phyloP scores from a whole-genome alignment of 2,797 vertebrate genomes.

The Pseudochirops cupreus region DNA sequence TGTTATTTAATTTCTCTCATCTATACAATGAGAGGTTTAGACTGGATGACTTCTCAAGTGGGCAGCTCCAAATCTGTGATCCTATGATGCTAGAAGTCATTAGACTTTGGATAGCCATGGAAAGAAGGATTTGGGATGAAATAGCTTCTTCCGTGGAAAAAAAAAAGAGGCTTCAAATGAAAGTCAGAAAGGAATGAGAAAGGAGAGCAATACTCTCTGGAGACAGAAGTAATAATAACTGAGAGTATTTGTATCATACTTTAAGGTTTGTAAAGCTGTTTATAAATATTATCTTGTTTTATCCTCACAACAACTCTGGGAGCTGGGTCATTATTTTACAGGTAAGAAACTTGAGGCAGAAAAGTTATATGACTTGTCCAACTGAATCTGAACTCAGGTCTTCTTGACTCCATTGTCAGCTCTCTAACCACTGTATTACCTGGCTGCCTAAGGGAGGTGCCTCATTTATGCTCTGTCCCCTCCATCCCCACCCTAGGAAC shows the following conservation, averaged over 20 bases:
- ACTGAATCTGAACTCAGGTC: not conserved
- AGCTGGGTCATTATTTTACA: not conserved
- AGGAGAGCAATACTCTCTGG: not conserved
- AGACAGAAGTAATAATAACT: not conserved
- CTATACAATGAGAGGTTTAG: not conserved
- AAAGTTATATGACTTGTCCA: not conserved
- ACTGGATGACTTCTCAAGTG: not conserved
- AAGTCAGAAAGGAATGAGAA: constrained; percentile 7
- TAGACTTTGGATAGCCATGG: not conserved
- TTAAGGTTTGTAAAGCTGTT: not conserved
- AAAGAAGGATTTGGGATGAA: not conserved
- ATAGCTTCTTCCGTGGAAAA: not conserved
- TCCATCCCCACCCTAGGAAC: constrained; percentile 86
- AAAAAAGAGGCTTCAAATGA: not conserved
- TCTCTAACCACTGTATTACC: not conserved
- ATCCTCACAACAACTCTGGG: not conserved
- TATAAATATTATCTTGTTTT: not conserved
- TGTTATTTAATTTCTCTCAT: not conserved
- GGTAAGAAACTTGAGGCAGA: not conserved
- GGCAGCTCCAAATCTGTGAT: not conserved
- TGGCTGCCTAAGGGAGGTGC: constrained; percentile 14
- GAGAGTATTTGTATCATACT: not conserved
- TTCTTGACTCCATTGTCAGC: not conserved
- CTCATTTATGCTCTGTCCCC: not conserved
- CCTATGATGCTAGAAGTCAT: not conserved